phyloP scores from a whole-genome alignment of 2,797 vertebrate species.

The Typhlichthys subterraneus region DNA sequence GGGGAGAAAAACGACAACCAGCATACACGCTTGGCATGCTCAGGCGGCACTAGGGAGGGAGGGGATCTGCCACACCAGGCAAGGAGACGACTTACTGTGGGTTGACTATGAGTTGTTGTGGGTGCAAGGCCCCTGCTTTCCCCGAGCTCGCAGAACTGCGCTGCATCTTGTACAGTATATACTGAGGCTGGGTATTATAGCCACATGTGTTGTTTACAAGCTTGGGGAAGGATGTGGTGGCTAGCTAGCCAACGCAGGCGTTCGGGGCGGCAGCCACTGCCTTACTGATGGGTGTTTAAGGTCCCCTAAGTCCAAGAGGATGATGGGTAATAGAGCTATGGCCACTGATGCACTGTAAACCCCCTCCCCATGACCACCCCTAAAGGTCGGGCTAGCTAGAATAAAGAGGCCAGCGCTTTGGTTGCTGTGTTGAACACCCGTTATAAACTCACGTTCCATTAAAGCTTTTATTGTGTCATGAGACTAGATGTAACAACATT shows the following conservation, averaged over 20 bases:
- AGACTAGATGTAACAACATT: constrained; percentile 55
- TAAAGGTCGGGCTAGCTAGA: constrained; percentile 45
- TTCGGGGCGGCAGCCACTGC: constrained; percentile 51
- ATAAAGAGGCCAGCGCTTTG: constrained; percentile 42
- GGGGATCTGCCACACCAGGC: constrained; percentile 21
- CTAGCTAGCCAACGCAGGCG: constrained; percentile 40
- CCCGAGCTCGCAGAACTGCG: constrained; percentile 67
- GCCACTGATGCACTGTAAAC: constrained; percentile 74
- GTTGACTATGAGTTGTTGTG: constrained; percentile 55
- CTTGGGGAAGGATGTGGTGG: constrained; percentile 57
- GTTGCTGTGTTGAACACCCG: constrained; percentile 49
- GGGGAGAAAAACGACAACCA: constrained; percentile 76
- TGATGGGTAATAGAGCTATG: constrained; percentile 74
- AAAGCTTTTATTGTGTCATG: constrained; percentile 37
- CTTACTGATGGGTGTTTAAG: constrained; percentile 68
- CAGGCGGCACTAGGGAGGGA: constrained; percentile 61
- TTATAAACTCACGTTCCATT: constrained; percentile 56
- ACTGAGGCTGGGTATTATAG: constrained; percentile 60
- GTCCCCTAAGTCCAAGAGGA: constrained; percentile 69
- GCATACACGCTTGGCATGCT: constrained; percentile 69
- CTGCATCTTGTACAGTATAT: constrained; percentile 50
- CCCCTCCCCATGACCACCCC: constrained; percentile 17
- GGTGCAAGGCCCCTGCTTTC: constrained; percentile 60
- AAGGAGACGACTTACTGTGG: constrained; percentile 35
- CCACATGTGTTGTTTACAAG: constrained; percentile 72